Base-by-base conservation (phyloP, 2,888 invertebrate genomes). In the Argyresthia goedartella region DNA sequence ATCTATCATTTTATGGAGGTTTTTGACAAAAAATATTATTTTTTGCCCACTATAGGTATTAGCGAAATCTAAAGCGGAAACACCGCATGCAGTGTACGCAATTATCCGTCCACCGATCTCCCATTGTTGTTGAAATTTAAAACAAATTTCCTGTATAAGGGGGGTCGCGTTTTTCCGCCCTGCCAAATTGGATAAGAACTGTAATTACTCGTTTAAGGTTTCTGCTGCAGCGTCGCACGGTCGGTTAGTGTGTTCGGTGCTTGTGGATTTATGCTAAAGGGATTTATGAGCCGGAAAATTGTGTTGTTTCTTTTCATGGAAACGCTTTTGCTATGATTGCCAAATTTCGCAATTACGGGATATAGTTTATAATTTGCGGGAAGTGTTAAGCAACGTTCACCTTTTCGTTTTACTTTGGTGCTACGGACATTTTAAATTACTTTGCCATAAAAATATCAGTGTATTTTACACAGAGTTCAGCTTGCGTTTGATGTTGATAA, bases 121-220 rank as follows among this genome's bases (percentile, higher is more conserved):
- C 84, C 84, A 86, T 85, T 86, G 85, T 86, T 84, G 81, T 82
- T 76, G 82, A 86, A 84, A 81, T 84, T 85, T 82, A 79, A 86
- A 86, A 85, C 85, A 85, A 85, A 85, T 86, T 85, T 82, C 81
- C 81, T 80, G 77, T 76, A 68, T 72, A 71, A 74, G 80, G 79
- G 55, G 75, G 84, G 85, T 80, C 84, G 79, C 72, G 71, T 84
- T 84, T 82, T 82, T 81, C 78, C 79, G 76, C 74, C 72, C 74
- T 71, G 77, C 80, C 80, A 82, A 86, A 86, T 84, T 86, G 85
- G 82, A 81, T 86, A 84, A 85, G 78, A 76, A 81, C 81, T 73
- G 77, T 81, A 84, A 86, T 86, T 82, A 81, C 71, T 74, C 76
- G 76, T 76, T 81, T 76, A 76, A 76, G 64, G 73, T 71, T 54